phyloP scores from a whole-genome alignment of 2,888 invertebrate species.

The Aleiodes alternator region DNA sequence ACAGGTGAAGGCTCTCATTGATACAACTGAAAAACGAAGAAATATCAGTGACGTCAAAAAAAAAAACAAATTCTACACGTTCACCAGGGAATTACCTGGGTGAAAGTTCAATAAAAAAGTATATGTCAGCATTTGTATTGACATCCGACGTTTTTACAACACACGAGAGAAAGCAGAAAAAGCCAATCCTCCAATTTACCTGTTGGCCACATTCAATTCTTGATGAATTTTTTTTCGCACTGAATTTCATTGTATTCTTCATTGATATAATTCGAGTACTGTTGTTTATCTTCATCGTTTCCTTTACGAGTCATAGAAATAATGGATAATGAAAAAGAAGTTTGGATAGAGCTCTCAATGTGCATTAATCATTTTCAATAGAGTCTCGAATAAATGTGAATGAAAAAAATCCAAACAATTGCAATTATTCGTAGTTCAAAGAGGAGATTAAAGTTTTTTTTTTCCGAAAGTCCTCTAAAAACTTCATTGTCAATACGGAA shows the following conservation, averaged over 20 bases:
- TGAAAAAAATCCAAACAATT: not conserved
- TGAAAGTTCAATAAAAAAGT: conserved; percentile 49
- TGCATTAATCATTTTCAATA: not conserved
- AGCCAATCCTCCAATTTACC: conserved; percentile 8
- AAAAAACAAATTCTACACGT: not conserved
- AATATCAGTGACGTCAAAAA: conserved; percentile 9
- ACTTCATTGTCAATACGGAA: no score
- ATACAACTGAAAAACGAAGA: conserved; percentile 18
- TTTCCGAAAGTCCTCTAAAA: not conserved
- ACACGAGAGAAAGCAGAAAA: conserved; percentile 24
- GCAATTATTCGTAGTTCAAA: not conserved
- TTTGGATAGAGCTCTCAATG: not conserved
- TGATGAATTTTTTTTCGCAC: no score
- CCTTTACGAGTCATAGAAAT: not conserved
- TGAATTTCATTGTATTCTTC: no score
- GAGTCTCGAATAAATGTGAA: not conserved
- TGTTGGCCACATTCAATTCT: conserved; percentile 7
- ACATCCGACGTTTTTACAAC: conserved; percentile 4
- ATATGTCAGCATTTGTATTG: conserved; percentile 5
- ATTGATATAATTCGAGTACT: not conserved
- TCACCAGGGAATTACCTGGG: conserved; percentile 32
- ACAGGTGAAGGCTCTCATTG: not conserved
- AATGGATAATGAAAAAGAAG: no score
- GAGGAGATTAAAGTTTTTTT: not conserved
- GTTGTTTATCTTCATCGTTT: not conserved